Conservation (phyloP, 2,888 invertebrate genomes). For the Drosophila paucipuncta region DNA sequence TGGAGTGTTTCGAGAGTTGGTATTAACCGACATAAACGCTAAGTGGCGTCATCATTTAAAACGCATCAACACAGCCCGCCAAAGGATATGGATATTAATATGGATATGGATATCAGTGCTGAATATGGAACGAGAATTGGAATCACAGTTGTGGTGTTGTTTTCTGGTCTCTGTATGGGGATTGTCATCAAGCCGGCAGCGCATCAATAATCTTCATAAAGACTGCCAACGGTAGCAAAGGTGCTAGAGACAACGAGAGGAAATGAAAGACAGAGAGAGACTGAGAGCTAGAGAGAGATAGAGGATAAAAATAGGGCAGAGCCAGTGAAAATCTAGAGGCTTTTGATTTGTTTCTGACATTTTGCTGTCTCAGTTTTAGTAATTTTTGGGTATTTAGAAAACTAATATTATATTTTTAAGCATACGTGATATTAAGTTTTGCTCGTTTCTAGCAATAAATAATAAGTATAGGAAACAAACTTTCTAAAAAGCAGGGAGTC, state of each 20-base stretch:
- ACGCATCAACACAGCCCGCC: slow-evolving; percentile 78
- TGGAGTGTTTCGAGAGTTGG: slow-evolving; percentile 46
- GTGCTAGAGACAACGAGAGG: not conserved
- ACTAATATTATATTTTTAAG: not conserved
- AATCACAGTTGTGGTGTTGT: slow-evolving; percentile 8
- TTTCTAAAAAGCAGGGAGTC: not conserved
- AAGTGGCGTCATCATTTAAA: slow-evolving; percentile 85
- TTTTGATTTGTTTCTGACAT: slow-evolving; percentile 12
- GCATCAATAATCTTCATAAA: slow-evolving; percentile 82
- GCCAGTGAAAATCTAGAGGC: not conserved
- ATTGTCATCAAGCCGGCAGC: slow-evolving; percentile 76
- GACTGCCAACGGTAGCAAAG: slow-evolving; percentile 70
- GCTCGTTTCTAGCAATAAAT: not conserved
- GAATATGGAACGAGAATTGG: slow-evolving; percentile 2
- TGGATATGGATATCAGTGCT: slow-evolving; percentile 31
- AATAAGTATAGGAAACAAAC: not conserved
- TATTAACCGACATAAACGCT: slow-evolving; percentile 82
- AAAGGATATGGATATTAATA: slow-evolving; percentile 54
- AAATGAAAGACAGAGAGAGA: not conserved
- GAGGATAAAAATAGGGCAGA: not conserved
- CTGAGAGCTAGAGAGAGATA: not conserved
- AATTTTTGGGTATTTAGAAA: not conserved
- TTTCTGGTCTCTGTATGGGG: slow-evolving; percentile 38
- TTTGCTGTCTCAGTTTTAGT: not conserved
- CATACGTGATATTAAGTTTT: not conserved